phyloP scores from a whole-genome alignment of 1,140 invertebrate species.

The Drosophila nigrodunni region DNA sequence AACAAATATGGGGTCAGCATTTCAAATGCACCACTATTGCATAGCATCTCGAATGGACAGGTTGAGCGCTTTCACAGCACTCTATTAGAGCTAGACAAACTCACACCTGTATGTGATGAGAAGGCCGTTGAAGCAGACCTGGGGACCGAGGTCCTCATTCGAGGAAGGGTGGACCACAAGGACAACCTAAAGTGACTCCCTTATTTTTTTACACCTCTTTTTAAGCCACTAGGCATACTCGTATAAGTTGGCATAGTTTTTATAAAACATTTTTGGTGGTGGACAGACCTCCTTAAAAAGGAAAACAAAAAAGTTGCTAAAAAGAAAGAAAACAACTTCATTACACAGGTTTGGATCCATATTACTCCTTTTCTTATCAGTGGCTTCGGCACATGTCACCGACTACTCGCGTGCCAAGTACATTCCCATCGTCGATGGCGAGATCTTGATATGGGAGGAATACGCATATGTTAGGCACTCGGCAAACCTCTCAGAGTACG shows the following conservation, averaged over 20 bases:
- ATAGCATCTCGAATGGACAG: no score
- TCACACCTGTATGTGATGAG: neutral
- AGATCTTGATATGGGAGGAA: no score
- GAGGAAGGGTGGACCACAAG: neutral
- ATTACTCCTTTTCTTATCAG: neutral
- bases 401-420: no score
- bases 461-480: no score
- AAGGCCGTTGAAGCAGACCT: no score
- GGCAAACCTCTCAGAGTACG: no score
- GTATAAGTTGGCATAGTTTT: slow-evolving; percentile 6
- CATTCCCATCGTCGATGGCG: no score
- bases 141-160: neutral
- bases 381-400: neutral
- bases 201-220: no score
- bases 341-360: slow-evolving; percentile 8
- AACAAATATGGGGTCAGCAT: neutral
- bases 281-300: neutral
- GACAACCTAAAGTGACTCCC: no score
- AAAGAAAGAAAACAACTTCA: slow-evolving; percentile 4
- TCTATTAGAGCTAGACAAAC: neutral
- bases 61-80: no score
- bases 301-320: slow-evolving; percentile 8
- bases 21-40: neutral
- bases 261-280: slow-evolving; percentile 23
- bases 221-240: neutral